These are phyloP conservation scores for Scaptodrosophila latifasciaeformis DNA, from an alignment of 2,888 invertebrate genomes.

Conservation along the genomic window DNA sequence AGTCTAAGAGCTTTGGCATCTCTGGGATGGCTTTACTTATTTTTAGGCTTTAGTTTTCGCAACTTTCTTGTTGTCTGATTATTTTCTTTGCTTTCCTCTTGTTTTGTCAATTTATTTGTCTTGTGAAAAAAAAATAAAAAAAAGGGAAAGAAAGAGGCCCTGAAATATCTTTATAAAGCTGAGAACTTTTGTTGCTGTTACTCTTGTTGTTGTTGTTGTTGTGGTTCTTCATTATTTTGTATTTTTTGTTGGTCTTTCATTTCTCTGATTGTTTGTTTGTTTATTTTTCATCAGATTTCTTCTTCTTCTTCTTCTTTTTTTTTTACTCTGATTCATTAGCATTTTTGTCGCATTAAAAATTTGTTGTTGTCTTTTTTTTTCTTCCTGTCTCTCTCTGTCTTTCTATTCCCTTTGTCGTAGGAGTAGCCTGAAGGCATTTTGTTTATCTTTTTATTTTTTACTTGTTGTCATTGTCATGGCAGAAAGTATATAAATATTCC, in stretches of 20 bases:
- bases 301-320: slow-evolving; percentile 7
- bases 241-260: slow-evolving; percentile 22
- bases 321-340: slow-evolving; percentile 50
- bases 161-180: too few species aligned
- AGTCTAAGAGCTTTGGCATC: too few species aligned
- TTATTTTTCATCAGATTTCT: slow-evolving; percentile 53
- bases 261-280: slow-evolving; percentile 48
- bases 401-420: too few species aligned
- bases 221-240: slow-evolving; percentile 14
- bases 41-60: too few species aligned
- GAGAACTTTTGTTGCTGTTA: background rate
- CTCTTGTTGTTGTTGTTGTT: background rate
- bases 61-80: too few species aligned
- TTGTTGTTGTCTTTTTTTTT: slow-evolving; percentile 14
- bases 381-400: slow-evolving; percentile 9
- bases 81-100: too few species aligned
- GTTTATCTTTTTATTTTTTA: slow-evolving; percentile 44
- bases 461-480: slow-evolving; percentile 14
- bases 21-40: too few species aligned
- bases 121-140: too few species aligned
- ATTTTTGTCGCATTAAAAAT: slow-evolving; percentile 54
- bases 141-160: too few species aligned
- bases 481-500: too few species aligned
- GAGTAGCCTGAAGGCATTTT: slow-evolving; percentile 29
- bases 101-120: too few species aligned